Base-by-base conservation (phyloP, 2,888 invertebrate species). In the Torymus tubicola region DNA sequence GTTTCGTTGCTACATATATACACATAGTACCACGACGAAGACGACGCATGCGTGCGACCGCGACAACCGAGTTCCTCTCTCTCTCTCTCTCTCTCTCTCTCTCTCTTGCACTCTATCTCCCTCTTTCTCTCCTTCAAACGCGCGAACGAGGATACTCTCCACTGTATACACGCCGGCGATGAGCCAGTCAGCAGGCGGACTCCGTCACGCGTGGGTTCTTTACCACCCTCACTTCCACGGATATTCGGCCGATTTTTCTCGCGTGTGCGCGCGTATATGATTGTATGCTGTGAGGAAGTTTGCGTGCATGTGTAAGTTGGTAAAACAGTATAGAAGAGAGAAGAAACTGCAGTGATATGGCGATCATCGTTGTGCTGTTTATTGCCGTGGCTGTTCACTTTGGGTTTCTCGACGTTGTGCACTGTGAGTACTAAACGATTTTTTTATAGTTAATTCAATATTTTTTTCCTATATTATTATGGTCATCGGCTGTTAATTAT, bases 171-270 rank as follows among this genome's bases (percentile, higher is more conserved):
- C 31, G 31, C 8, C 78, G 81, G 83, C 85, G 84, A 82, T 82
- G 83, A 86, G 87, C 84, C 89, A 89, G 89, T 89, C 88, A 87
- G 88, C 86, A 87, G 86, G 86, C 86, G 86, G 86, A 88, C 88
- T 86, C 85, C 87, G 88, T 13, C 16, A 63, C 63, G 61, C 55
- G 69, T 68, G 58, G 55, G 50, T 31, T 31, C 31, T 31, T 31
- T 8, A 31, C 14, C n/a, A 24, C 60, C 16, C 60, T 60, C n/a
- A 42, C 31, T 42, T 16, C 58, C 31, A 16, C 57, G 16, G 14
- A 5, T 18, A 55, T 42, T 61, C 42, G 12, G 53, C 2, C 1
- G 31, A 31, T 31, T 31, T 31, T 31, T 31, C 31, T 31, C 31
- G 31, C 31, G 1, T 31, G 31, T 31, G 31, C 31, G 31, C 8